phyloP scores from a whole-genome alignment of 2,888 invertebrate genomes.

The Acrocyrtus sp. region DNA sequence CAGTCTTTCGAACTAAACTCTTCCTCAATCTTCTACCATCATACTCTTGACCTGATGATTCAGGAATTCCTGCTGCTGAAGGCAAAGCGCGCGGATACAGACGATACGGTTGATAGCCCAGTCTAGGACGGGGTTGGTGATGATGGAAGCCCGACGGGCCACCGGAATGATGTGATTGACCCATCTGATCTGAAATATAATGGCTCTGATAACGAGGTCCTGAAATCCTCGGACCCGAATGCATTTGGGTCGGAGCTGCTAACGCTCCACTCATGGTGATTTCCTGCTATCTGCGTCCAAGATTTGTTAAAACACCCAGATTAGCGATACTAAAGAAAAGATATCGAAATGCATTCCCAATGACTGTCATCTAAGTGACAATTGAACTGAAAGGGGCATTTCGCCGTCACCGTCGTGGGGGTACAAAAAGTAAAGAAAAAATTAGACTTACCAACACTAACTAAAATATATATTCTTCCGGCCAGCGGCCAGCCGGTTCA shows the following conservation, averaged over 20 bases:
- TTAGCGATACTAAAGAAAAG: too few species aligned
- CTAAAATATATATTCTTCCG: too few species aligned
- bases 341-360: too few species aligned
- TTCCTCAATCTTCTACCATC: conserved; percentile 96
- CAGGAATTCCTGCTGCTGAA: conserved; percentile 32
- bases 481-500: too few species aligned
- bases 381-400: too few species aligned
- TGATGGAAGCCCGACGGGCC: conserved; percentile 24
- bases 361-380: too few species aligned
- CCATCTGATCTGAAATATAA: conserved; percentile 18
- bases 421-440: too few species aligned
- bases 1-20: conserved; percentile 96
- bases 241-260: conserved; percentile 33
- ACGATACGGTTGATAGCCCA: conserved; percentile 68
- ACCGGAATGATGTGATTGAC: conserved; percentile 36
- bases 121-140: conserved; percentile 48
- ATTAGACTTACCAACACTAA: too few species aligned
- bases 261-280: conserved; percentile 54
- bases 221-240: conserved; percentile 42
- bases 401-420: too few species aligned
- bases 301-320: too few species aligned
- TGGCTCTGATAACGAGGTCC: conserved; percentile 44
- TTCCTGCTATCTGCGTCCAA: too few species aligned
- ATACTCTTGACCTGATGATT: conserved; percentile 73
- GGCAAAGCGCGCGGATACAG: conserved; percentile 67